These are phyloP conservation scores for Morelia viridis DNA, from an alignment of 2,797 vertebrate genomes.

Conservation along the genomic window DNA sequence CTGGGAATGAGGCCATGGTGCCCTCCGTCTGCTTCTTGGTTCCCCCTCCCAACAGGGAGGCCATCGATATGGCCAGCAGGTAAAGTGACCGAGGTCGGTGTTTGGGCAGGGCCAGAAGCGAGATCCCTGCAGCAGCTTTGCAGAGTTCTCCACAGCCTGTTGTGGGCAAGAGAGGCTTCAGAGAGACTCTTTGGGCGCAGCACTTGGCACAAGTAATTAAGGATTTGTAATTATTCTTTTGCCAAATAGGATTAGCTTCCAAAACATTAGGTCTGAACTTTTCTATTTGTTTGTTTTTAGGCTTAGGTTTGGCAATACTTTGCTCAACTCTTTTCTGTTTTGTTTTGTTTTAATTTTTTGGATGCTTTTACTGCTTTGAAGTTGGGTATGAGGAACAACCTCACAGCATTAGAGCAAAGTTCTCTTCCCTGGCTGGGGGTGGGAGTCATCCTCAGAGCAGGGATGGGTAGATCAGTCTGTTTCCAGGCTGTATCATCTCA, in stretches of 20 bases:
- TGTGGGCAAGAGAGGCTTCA: no score
- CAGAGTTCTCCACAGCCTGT: not conserved
- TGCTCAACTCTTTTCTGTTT: not conserved
- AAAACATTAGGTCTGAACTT: not conserved
- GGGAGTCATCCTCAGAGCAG: not conserved
- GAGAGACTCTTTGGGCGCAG: not conserved
- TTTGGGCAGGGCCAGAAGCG: not conserved
- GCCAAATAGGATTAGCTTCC: not conserved
- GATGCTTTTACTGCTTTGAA: not conserved
- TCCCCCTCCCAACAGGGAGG: constrained; percentile 92
- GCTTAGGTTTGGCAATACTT: not conserved
- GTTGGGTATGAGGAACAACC: not conserved
- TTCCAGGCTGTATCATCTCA: not conserved
- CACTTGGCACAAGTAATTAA: not conserved
- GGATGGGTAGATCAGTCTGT: not conserved
- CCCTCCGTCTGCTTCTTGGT: constrained; percentile 95
- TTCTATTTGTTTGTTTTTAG: not conserved
- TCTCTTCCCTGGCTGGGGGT: not conserved
- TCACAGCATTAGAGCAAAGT: no score
- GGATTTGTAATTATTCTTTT: not conserved
- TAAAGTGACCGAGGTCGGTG: constrained; percentile 54
- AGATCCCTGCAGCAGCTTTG: not conserved
- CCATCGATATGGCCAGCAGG: constrained; percentile 89
- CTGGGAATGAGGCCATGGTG: constrained; percentile 97
- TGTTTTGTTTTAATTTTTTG: not conserved